These are phyloP conservation scores for Cephus pygmeus DNA, from an alignment of 2,888 invertebrate species.

Conservation along the genomic window DNA sequence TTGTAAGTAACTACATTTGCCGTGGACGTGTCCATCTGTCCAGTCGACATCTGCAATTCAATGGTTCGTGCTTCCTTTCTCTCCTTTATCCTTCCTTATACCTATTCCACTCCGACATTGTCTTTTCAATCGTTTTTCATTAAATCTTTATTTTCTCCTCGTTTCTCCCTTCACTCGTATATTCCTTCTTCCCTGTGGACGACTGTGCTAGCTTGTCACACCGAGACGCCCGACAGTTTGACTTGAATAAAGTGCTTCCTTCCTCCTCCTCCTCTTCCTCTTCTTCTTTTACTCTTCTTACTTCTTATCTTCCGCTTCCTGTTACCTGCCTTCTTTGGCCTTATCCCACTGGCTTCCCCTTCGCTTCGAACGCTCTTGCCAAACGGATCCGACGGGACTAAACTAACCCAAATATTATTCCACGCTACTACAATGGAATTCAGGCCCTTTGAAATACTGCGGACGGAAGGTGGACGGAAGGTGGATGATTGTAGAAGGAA, in stretches of 20 bases:
- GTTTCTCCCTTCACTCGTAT: background rate
- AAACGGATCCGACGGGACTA: background rate
- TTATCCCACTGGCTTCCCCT: constrained; percentile 3
- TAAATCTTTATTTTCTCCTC: background rate
- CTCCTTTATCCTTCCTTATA: background rate
- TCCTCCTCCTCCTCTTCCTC: constrained; percentile 9
- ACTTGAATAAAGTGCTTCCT: constrained; percentile 2
- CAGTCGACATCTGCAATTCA: constrained; percentile 56
- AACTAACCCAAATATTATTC: constrained; percentile 46
- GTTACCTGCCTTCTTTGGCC: background rate
- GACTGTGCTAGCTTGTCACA: background rate
- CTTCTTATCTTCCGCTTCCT: constrained; percentile 2
- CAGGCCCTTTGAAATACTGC: constrained; percentile 1
- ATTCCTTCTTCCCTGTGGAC: background rate
- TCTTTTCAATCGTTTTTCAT: background rate
- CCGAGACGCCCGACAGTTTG: background rate
- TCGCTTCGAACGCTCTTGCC: constrained; percentile 18
- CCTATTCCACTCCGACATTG: background rate
- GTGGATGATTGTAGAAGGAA: constrained; percentile 1
- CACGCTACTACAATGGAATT: constrained; percentile 16
- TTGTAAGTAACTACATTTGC: background rate
- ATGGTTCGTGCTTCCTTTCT: constrained; percentile 24
- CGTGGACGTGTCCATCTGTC: constrained; percentile 57
- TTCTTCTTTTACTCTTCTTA: constrained; percentile 15
- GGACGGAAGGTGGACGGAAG: constrained; percentile 19